phyloP scores from a whole-genome alignment of 2,797 vertebrate genomes.

The Characodon lateralis region DNA sequence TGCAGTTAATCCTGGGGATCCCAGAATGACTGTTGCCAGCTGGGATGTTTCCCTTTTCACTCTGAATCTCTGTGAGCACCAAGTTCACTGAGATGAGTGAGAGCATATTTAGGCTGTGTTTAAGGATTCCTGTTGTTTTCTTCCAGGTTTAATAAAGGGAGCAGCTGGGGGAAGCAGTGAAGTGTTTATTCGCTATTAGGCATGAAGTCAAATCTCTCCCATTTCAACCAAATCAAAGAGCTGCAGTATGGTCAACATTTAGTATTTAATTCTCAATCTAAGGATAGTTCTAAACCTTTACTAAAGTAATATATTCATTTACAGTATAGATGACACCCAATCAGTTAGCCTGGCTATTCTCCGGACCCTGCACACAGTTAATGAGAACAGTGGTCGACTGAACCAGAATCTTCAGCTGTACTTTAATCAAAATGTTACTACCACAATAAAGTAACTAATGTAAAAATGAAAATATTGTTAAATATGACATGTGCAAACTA shows the following conservation, averaged over 20 bases:
- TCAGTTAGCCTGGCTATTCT: too few species aligned
- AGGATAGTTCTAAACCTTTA: too few species aligned
- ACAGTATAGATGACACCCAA: too few species aligned
- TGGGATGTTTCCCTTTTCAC: conserved; percentile 23
- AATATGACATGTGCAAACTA: too few species aligned
- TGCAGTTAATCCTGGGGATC: conserved; percentile 54
- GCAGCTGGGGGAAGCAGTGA: not conserved
- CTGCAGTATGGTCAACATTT: not conserved
- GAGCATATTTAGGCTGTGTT: conserved; percentile 55
- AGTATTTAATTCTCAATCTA: not conserved
- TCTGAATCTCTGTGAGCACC: conserved; percentile 40
- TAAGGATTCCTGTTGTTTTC: conserved; percentile 51
- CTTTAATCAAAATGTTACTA: too few species aligned
- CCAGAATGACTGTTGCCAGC: conserved; percentile 43
- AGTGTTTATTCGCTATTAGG: conserved; percentile 4
- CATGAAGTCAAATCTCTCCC: conserved; percentile 15
- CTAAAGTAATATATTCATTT: too few species aligned
- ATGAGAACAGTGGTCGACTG: too few species aligned
- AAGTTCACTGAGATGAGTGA: conserved; percentile 59
- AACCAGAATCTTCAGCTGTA: too few species aligned
- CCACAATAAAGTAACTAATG: too few species aligned
- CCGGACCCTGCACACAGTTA: too few species aligned
- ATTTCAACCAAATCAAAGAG: conserved; percentile 9
- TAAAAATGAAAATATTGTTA: too few species aligned
- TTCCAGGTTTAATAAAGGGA: conserved; percentile 41